Evolutionary conservation across 2,113 vertebrate genomes (phyloP).

Genomic region (Oplegnathus fasciatus): DNA sequence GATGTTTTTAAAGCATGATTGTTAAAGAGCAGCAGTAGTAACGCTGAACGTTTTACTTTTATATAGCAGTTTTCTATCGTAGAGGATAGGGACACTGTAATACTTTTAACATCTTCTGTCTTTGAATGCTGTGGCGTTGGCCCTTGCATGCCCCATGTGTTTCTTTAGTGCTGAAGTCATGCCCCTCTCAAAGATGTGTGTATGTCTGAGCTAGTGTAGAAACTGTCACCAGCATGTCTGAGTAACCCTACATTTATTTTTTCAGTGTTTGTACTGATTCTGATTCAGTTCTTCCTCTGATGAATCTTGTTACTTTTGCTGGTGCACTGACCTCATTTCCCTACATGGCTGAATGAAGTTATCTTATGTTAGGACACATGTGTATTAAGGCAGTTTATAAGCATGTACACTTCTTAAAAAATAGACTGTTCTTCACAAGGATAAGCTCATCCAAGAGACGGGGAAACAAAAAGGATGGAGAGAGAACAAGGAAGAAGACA

Average conservation of each 20-base stretch:
- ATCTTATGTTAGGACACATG: not conserved
- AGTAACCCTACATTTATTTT: not conserved
- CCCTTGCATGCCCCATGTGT: too few species aligned
- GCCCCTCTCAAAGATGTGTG: too few species aligned
- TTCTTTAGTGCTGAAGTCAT: too few species aligned
- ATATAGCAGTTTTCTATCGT: too few species aligned
- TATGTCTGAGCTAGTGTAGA: not conserved
- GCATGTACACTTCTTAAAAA: slow-evolving; percentile 8
- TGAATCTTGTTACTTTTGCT: not conserved
- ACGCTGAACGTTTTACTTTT: too few species aligned
- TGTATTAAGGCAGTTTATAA: not conserved
- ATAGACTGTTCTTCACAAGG: not conserved
- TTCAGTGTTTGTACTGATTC: not conserved
- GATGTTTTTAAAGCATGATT: too few species aligned
- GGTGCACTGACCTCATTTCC: slow-evolving; percentile 32
- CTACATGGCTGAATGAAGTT: slow-evolving; percentile 4
- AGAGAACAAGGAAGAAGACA: slow-evolving; percentile 23
- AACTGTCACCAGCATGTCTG: not conserved
- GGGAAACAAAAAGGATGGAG: slow-evolving; percentile 18
- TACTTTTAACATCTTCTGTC: too few species aligned
- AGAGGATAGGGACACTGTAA: too few species aligned
- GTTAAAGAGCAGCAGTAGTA: too few species aligned
- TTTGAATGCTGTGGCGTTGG: too few species aligned
- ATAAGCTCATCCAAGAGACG: slow-evolving; percentile 23
- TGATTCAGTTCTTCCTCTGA: not conserved